phyloP scores from a whole-genome alignment of 2,797 vertebrate species.

The Neostethus bicornis region DNA sequence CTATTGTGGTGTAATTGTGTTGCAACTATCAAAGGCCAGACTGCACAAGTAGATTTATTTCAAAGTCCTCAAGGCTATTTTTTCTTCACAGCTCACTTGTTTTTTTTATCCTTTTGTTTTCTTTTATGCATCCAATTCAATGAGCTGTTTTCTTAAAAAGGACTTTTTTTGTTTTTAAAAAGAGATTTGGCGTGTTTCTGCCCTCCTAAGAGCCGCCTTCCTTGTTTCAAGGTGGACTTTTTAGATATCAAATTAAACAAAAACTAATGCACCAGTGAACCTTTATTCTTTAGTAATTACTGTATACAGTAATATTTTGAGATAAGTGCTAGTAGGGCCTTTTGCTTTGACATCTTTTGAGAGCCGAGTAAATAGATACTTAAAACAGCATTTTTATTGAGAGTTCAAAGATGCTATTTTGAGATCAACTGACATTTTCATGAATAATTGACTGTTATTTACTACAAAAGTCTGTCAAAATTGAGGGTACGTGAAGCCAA shows the following conservation, averaged over 20 bases:
- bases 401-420: slow-evolving; percentile 58
- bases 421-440: slow-evolving; percentile 63
- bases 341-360: slow-evolving; percentile 57
- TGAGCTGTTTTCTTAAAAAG: slow-evolving; percentile 40
- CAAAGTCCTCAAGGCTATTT: slow-evolving; percentile 49
- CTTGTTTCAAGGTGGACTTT: background rate
- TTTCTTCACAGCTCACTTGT: slow-evolving; percentile 45
- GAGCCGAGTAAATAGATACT: slow-evolving; percentile 59
- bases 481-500: slow-evolving; percentile 40
- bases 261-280: background rate
- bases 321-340: slow-evolving; percentile 42
- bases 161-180: background rate
- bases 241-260: background rate
- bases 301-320: slow-evolving; percentile 45
- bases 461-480: slow-evolving; percentile 66
- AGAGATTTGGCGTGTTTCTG: background rate
- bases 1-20: slow-evolving; percentile 20
- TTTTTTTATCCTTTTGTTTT: slow-evolving; percentile 59
- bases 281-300: slow-evolving; percentile 51
- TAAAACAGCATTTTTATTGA: slow-evolving; percentile 30
- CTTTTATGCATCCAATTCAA: slow-evolving; percentile 55
- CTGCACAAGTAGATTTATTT: slow-evolving; percentile 38
- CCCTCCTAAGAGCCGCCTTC: slow-evolving; percentile 6
- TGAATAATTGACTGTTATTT: slow-evolving; percentile 74
- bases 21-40: slow-evolving; percentile 9